These are phyloP conservation scores for Drosophila nigrodunni DNA, from an alignment of 1,140 invertebrate genomes.

Conservation along the genomic window DNA sequence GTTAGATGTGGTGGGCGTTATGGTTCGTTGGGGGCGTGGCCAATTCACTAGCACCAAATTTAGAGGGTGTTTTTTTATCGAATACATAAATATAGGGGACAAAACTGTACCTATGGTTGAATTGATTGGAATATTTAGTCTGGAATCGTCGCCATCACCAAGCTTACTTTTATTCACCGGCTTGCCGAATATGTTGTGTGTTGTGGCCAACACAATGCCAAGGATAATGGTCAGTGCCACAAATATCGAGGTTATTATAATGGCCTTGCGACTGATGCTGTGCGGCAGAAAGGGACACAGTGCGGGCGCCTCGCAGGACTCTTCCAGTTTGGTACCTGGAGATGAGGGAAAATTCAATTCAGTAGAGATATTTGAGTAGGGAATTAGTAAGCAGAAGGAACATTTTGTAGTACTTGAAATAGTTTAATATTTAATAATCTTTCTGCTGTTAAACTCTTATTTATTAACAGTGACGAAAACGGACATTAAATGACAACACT, in stretches of 20 bases:
- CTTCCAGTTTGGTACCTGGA: constrained; percentile 54
- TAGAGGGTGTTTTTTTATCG: background rate
- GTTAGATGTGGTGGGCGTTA: constrained; percentile 9
- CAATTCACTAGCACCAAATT: constrained; percentile 35
- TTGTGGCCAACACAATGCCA: constrained; percentile 55
- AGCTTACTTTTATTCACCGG: constrained; percentile 79
- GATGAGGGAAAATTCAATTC: background rate
- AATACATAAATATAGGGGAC: constrained; percentile 49
- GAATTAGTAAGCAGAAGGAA: too few relatives aligned
- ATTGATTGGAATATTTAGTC: constrained; percentile 84
- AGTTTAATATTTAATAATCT: too few relatives aligned
- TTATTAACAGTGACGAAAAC: too few relatives aligned
- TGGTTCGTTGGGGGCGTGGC: constrained; percentile 5
- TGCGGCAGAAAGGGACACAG: constrained; percentile 64
- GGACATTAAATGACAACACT: too few relatives aligned
- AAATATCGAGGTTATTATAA: constrained; percentile 61
- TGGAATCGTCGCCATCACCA: constrained; percentile 81
- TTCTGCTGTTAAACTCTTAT: too few relatives aligned
- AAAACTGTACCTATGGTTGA: constrained; percentile 84
- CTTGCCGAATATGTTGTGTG: constrained; percentile 67
- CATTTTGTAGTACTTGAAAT: too few relatives aligned
- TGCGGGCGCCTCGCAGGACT: constrained; percentile 39
- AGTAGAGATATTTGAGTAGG: background rate
- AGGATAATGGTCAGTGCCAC: constrained; percentile 58
- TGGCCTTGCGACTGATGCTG: constrained; percentile 61